Base-by-base conservation (phyloP, 2,888 invertebrate genomes). In the Rosalia funebris region DNA sequence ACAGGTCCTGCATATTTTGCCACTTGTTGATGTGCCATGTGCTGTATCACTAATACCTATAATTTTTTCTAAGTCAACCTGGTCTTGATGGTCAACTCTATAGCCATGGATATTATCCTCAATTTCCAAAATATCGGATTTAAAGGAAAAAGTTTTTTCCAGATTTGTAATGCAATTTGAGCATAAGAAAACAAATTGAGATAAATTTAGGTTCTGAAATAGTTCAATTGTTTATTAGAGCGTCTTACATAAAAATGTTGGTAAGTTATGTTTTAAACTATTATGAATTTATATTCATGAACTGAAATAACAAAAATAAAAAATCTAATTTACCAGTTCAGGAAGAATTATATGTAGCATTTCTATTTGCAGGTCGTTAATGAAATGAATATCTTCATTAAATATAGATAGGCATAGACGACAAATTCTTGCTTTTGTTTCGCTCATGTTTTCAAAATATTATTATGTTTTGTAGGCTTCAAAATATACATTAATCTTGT, bases 81-180 rank as follows among this genome's bases (percentile, higher is more conserved):
- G 57, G n/a, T 17, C 34, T 0, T 41, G 11, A 14, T 50, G 42
- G n/a, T 57, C 25, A 15, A 44, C 12, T 41, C 14, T 50, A 16
- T 42, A 57, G 14, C 42, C 36, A 14, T 57, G 57, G 20, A 57
- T 57, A 25, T 19, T 57, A 20, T 57, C 57, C 50, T 57, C 57
- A 25, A 57, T 50, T 50, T 57, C 57, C 7, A 57, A 15, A 19
- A 47, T 50, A 44, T 39, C 20, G 1, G 57, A 34, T 36, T 57
- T 57, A 36, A 57, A 57, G 2, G 44, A 9, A 45, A 50, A 57
- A 12, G 50, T 36, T 20, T 50, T 15, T 9, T 20, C n/a, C 1
- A 57, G 50, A 1, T 19, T 20, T 9, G 12, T 9, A 11, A 32
- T 32, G 41, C 57, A 57, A 2, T 50, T 19, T 34, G 1, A 9